Percentiles rank a stretch among this genome's conserved stretches.
phyloP scores from a whole-genome alignment of 2,888 invertebrate species.

The Beris chalybata region DNA sequence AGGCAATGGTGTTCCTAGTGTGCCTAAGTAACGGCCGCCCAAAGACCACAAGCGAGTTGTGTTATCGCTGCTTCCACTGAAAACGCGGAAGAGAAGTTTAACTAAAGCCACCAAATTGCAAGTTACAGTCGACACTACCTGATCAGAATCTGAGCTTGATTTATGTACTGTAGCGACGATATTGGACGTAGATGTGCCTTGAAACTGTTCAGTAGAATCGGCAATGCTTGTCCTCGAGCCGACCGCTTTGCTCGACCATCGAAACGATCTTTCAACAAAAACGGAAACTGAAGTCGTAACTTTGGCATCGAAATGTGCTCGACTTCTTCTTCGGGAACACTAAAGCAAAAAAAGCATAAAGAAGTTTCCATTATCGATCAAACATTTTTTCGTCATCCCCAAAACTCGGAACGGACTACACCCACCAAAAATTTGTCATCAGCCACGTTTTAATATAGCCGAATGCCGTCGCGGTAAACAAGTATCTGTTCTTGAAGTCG shows the following conservation, averaged over 20 bases:
- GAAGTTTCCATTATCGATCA: slow-evolving; percentile 4
- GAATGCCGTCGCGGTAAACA: slow-evolving; percentile 70
- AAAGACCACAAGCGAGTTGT: slow-evolving; percentile 76
- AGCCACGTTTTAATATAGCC: slow-evolving; percentile 84
- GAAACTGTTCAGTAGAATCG: slow-evolving; percentile 69
- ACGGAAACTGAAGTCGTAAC: slow-evolving; percentile 70
- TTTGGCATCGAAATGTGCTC: slow-evolving; percentile 64
- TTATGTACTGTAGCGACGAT: slow-evolving; percentile 67
- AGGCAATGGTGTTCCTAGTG: slow-evolving; percentile 70
- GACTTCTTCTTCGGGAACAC: slow-evolving; percentile 51
- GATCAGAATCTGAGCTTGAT: slow-evolving; percentile 66
- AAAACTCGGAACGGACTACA: neutral
- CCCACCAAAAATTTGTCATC: slow-evolving; percentile 66
- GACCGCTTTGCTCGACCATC: slow-evolving; percentile 70
- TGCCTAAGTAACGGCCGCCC: slow-evolving; percentile 71
- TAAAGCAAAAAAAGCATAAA: slow-evolving; percentile 37
- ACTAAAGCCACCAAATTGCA: neutral
- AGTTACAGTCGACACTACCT: slow-evolving; percentile 58
- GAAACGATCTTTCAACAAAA: slow-evolving; percentile 69
- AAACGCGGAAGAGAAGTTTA: slow-evolving; percentile 21
- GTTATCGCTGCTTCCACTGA: slow-evolving; percentile 69
- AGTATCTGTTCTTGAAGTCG: slow-evolving; percentile 69
- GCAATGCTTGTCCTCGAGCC: slow-evolving; percentile 63
- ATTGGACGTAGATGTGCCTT: slow-evolving; percentile 72
- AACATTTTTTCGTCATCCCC: neutral